phyloP scores from a whole-genome alignment of 2,888 invertebrate species.

The Scaptomyza cyrtandrae region DNA sequence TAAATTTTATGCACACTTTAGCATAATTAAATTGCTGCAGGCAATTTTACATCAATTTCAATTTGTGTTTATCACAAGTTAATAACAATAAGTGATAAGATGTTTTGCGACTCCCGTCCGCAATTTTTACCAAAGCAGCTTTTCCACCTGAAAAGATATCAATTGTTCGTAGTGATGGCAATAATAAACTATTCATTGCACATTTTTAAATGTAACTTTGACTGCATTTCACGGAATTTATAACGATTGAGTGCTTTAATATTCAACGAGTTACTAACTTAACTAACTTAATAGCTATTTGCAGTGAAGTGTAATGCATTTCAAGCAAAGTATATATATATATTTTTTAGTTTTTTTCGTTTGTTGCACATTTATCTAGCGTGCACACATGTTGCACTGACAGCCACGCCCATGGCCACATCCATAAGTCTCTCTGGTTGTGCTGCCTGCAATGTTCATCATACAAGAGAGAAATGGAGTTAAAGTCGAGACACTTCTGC shows the following conservation, averaged over 20 bases:
- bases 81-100: not conserved
- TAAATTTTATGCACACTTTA: not conserved
- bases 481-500: conserved; percentile 31
- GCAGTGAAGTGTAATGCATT: conserved; percentile 32
- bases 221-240: not conserved
- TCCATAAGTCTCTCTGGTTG: conserved; percentile 3
- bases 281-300: conserved; percentile 4
- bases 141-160: not conserved
- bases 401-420: conserved; percentile 24
- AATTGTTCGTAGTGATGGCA: not conserved
- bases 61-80: not conserved
- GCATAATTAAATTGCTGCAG: not conserved
- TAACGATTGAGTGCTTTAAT: conserved; percentile 5
- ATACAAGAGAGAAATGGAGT: conserved; percentile 7
- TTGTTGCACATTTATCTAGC: conserved; percentile 55
- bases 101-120: too few relatives aligned
- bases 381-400: conserved; percentile 67
- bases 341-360: conserved; percentile 46
- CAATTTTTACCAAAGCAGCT: not conserved
- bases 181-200: not conserved
- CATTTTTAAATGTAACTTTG: not conserved
- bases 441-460: conserved; percentile 52
- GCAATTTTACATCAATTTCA: not conserved
- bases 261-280: conserved; percentile 7
- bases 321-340: conserved; percentile 54